A percentile compares a stretch with the other conserved stretches of the same genome.
Evolutionary conservation across 2,888 invertebrate genomes (phyloP).

Genomic region (Protonemura montana): DNA sequence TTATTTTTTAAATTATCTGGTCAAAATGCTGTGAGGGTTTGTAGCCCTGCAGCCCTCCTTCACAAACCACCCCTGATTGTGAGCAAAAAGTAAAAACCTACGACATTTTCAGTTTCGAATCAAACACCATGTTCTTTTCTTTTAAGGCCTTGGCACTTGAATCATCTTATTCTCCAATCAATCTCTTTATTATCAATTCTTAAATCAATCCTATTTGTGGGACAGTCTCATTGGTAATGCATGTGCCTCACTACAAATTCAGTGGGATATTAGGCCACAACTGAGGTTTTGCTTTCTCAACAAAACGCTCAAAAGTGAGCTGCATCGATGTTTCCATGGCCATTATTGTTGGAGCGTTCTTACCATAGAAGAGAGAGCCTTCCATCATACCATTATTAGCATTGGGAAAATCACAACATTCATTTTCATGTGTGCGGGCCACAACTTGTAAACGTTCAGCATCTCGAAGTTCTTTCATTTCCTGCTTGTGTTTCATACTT

Average conservation of each 20-base stretch:
- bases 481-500: constrained; percentile 65
- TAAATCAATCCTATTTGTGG: too few species aligned
- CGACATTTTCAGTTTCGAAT: too few species aligned
- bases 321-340: constrained; percentile 78
- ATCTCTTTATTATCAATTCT: too few species aligned
- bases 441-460: constrained; percentile 43
- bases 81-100: too few species aligned
- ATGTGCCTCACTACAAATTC: constrained; percentile 57
- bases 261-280: constrained; percentile 79
- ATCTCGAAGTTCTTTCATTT: constrained; percentile 54
- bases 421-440: constrained; percentile 47
- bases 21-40: too few species aligned
- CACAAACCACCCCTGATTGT: too few species aligned
- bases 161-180: too few species aligned
- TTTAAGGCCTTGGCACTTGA: too few species aligned
- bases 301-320: constrained; percentile 69
- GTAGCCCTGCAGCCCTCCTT: too few species aligned
- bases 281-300: constrained; percentile 68
- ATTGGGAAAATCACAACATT: constrained; percentile 39
- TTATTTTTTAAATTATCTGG: too few species aligned
- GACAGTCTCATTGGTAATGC: constrained; percentile 17
- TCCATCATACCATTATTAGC: constrained; percentile 55
- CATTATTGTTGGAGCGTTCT: constrained; percentile 69
- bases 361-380: constrained; percentile 69
- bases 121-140: too few species aligned